Evolutionary conservation across 1,140 invertebrate genomes (phyloP), one percentile per base, ranked within the genome.

Genomic region (Drosophila parabipectinata): DNA sequence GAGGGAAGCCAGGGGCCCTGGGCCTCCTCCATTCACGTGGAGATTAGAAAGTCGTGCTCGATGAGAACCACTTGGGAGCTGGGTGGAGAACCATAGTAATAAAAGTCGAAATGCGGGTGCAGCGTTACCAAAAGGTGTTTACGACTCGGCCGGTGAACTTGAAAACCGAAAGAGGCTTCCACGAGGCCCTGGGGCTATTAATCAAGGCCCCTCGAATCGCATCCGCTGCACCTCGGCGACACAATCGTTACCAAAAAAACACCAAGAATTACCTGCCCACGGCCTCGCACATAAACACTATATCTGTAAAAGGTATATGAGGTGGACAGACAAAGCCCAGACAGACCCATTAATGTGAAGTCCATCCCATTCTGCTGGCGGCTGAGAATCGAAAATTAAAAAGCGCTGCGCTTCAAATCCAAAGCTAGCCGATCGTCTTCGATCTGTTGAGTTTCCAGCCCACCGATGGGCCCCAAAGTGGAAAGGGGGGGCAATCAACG

Each of bases 1-100:
- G 76, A 77, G 74, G 81, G 59, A 72, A 77, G 74, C 44, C 26
- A 7, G 6, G 48, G 62, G 63, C 39, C 18, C 30, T 7, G 24
- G 57, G 62, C 67, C 14, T 32, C 28, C 8, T 7, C 15, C 55
- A 75, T 72, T 68, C 75, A 66, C 63, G 74, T 66, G 62, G 53
- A 78, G 83, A 82, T 87, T 88, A 87, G 83, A 87, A 87, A 87
- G 83, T 82, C 62, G 58, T 59, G 74, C 67, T 50, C 37, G 44
- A 21, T 21, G 15, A 47, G 44, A 47, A 18, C 44, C 44, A 47
- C 44, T 47, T 21, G 44, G 18, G 10, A 14, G 41, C 14, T 10
- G 34, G 34, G 34, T 12, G 9, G 10, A n/a, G 9, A 37, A 37
- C 7, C 8, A 45, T n/a, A 37, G 12, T 37, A 37, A 37, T 12